Base-by-base conservation (phyloP, 2,888 invertebrate genomes). In the Ashinkailepas kermadecensis region DNA sequence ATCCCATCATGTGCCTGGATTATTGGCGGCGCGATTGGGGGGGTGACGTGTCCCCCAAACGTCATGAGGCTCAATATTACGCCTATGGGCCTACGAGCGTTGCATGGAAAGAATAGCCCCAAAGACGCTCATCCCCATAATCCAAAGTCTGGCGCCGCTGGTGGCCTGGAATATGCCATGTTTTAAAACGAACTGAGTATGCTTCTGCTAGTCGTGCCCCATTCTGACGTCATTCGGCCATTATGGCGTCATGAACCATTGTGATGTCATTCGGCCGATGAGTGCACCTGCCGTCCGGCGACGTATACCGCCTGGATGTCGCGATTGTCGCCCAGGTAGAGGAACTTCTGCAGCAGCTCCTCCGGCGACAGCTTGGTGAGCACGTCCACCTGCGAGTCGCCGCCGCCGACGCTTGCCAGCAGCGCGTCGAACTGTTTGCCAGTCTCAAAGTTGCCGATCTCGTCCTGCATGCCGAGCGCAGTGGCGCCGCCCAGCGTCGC, bases 391-490 rank as follows among this genome's bases (percentile, higher is more conserved):
- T 86, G 85, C 39, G 83, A 81, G 11, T 85, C 85, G 0, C 86
- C 86, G 23, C 91, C 89, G 18, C 87, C 86, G n/a, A 92, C 89
- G 85, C 95, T 93, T 59, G 96, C 88, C 0, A 95, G 85, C 0
- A 97, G 88, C 0, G 95, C 96, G 89, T 97, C 97, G 85, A 97
- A 95, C 82, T 94, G 92, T 87, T 96, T 96, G 39, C 94, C 95
- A 10, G 91, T 87, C 84, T 90, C 89, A 85, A 97, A 94, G 88
- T 92, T 95, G 23, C 96, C 96, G 81, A 94, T 91, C 85, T 91
- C 89, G 74, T 92, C 87, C n/a, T 92, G 92, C 84, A 96, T 86
- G 4, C 91, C 90, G 70, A 96, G 88, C 56, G 94, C 96, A 93
- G 89, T 81, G 82, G 95, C 95, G 11, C 96, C 95, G 25, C 96